phyloP scores from a whole-genome alignment of 92 coral and sea anemone genomes.

The Hydrozoanthus gracilis region DNA sequence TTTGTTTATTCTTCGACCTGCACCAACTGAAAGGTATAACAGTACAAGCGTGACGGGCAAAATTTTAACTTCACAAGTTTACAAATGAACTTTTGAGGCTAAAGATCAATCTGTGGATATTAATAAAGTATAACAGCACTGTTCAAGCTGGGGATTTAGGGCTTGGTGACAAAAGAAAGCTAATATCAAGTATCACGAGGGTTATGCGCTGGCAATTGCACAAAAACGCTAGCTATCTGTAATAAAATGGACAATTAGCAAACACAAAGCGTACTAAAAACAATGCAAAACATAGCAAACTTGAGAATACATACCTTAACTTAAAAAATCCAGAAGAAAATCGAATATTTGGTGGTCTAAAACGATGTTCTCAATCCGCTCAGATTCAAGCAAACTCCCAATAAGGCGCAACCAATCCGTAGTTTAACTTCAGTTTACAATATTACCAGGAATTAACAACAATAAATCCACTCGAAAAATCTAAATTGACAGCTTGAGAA shows the following conservation, averaged over 20 bases:
- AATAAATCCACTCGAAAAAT: not conserved
- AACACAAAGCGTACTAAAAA: not conserved
- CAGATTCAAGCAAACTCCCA: slow-evolving; percentile 11
- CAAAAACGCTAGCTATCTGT: not conserved
- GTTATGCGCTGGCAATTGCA: not conserved
- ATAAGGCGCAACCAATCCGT: not conserved
- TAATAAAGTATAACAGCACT: not conserved
- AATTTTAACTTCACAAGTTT: not conserved
- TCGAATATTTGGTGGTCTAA: not conserved
- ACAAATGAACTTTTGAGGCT: not conserved
- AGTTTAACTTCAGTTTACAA: not conserved
- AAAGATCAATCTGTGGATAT: not conserved
- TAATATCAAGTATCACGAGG: not conserved
- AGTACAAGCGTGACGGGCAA: not conserved
- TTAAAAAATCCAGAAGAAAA: not conserved
- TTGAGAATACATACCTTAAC: not conserved
- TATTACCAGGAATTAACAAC: not conserved
- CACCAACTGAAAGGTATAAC: not conserved
- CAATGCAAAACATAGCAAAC: not conserved
- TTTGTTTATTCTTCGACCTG: slow-evolving; percentile 26
- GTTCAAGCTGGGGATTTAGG: not conserved
- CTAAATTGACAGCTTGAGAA: not conserved
- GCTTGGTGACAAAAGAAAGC: slow-evolving; percentile 13
- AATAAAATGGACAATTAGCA: not conserved
- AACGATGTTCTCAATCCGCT: not conserved